phyloP scores from a whole-genome alignment of 2,797 vertebrate genomes.

The Paramormyrops hopkinsi region DNA sequence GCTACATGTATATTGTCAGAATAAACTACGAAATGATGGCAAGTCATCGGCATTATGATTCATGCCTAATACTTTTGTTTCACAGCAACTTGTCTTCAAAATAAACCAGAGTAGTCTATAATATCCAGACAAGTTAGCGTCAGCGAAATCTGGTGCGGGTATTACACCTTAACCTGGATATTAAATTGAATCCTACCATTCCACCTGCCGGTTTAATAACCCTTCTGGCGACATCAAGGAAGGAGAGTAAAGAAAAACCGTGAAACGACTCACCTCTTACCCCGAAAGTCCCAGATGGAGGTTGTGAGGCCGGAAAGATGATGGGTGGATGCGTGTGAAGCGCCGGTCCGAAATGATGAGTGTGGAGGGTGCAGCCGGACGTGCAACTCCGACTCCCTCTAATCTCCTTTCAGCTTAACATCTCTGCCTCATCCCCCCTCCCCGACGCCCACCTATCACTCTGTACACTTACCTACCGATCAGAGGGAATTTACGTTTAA shows the following conservation, averaged over 20 bases:
- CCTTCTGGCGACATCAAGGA: neutral
- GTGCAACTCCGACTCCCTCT: constrained; percentile 11
- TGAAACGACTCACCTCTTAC: constrained; percentile 18
- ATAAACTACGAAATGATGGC: neutral
- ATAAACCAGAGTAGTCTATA: neutral
- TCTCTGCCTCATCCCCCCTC: neutral
- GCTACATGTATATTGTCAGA: neutral
- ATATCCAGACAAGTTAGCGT: neutral
- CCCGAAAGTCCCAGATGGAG: neutral
- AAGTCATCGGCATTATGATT: neutral
- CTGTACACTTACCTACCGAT: neutral
- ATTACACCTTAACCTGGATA: neutral
- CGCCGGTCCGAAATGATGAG: constrained; percentile 11
- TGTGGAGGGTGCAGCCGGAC: constrained; percentile 1
- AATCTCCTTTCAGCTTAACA: constrained; percentile 21
- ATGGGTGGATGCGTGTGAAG: neutral
- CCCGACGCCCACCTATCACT: neutral
- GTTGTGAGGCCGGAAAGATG: neutral
- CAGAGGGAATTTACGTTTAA: neutral
- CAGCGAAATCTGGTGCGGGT: neutral
- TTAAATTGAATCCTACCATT: neutral
- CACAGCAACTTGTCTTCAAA: neutral
- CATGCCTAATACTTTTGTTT: neutral
- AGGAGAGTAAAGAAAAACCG: neutral
- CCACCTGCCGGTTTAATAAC: neutral